Base-by-base conservation (phyloP, 2,113 vertebrate genomes). In the Aptenodytes forsteri region DNA sequence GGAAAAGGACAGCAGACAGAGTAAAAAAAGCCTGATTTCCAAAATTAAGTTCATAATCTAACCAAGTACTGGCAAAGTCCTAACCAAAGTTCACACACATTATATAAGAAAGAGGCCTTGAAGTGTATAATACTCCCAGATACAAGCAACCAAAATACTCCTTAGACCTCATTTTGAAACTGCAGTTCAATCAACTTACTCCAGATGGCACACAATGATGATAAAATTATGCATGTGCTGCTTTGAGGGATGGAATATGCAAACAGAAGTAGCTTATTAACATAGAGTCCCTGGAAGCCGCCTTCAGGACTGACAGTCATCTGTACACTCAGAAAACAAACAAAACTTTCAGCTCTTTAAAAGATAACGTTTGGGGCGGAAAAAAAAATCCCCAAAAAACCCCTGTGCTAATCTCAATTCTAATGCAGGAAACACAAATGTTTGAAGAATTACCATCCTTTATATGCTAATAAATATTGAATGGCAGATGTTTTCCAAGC, bases 181-280 rank as follows among this genome's bases (percentile, higher is more conserved):
- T 98, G 98, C 97, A 98, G 95, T 98, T 98, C 92, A 96, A 95
- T 96, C 92, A 97, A 55, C 72, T 90, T 72, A 92, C 98, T 99
- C 97, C 98, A 98, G 98, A 98, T 98, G 98, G 98, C 98, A 98
- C 90, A 98, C 97, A 93, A 55, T 86, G 97, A 98, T 97, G 98
- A 97, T 96, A 90, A 97, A 98, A 98, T 98, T 98, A 96, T 97
- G 93, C 80, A 76, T 96, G 93, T 88, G 85, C 78, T 96, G 67
- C 86, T 98, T 89, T 97, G 94, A 98, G 87, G 95, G 72, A 93
- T 78, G 96, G 94, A 96, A 93, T 97, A 95, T 82, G 81, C 96
- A 97, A 97, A 95, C 84, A 96, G 89, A 97, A 97, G 87, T 92
- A 93, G 49, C 79, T 97, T 95, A 92, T 97, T 98, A 97, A 95